Conservation (phyloP, 2,888 invertebrate species). For the Ypsolopha sequella region DNA sequence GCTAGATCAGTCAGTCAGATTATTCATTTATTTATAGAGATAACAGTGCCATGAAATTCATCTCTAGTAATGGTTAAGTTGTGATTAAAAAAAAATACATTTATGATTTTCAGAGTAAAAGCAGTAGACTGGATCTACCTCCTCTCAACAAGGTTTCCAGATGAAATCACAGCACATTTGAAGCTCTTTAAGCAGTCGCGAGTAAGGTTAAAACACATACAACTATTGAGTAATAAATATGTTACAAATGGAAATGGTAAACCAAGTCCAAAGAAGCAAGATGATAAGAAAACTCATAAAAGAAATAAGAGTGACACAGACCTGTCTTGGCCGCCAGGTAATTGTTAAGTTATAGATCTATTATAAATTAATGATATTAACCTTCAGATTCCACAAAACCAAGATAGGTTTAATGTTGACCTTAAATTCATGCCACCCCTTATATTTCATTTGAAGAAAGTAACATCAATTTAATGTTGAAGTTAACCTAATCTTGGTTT, state of each 20-base stretch:
- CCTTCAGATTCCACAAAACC: no score
- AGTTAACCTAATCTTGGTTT: no score
- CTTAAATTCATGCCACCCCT: no score
- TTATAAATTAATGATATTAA: no score
- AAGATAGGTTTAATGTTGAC: no score
- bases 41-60: no score
- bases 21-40: no score
- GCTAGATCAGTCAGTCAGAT: no score
- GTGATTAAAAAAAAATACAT: no score
- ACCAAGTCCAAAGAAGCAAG: constrained; percentile 50
- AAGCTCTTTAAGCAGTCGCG: constrained; percentile 86
- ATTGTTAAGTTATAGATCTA: background rate
- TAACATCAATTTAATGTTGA: no score
- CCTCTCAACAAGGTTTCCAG: constrained; percentile 87
- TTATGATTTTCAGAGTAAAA: constrained; percentile 69
- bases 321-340: constrained; percentile 74
- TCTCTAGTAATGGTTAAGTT: no score
- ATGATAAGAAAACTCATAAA: constrained; percentile 70
- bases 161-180: constrained; percentile 91
- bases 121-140: constrained; percentile 93
- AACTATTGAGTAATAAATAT: constrained; percentile 54
- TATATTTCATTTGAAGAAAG: no score
- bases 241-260: constrained; percentile 45
- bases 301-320: constrained; percentile 83
- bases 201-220: constrained; percentile 57